A percentile compares a stretch with the other conserved stretches of the same genome.
phyloP scores from a whole-genome alignment of 2,888 invertebrate species.

The Amiota minor region DNA sequence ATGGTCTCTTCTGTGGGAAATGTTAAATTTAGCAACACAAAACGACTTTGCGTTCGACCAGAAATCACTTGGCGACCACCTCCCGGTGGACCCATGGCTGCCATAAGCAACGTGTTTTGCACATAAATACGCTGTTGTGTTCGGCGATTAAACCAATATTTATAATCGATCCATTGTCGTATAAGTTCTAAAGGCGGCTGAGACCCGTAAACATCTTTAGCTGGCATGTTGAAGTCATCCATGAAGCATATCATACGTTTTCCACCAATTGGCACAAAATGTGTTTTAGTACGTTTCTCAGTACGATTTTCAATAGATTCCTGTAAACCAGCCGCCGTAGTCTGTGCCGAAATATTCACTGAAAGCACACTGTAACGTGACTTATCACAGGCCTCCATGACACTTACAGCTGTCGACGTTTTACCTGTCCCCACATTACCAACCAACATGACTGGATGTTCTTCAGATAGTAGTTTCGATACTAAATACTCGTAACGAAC shows the following conservation, averaged over 20 bases:
- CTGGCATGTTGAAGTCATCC: conserved; percentile 96
- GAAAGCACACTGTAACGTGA: conserved; percentile 79
- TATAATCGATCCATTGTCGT: conserved; percentile 89
- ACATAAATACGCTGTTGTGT: conserved; percentile 86
- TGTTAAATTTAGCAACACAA: conserved; percentile 85
- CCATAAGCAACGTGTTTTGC: conserved; percentile 84
- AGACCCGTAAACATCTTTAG: conserved; percentile 89
- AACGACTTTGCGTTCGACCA: conserved; percentile 84
- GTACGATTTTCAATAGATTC: conserved; percentile 89
- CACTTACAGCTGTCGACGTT: conserved; percentile 84
- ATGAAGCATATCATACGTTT: conserved; percentile 90
- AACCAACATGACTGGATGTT: conserved; percentile 83
- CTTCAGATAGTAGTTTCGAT: conserved; percentile 78
- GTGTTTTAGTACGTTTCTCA: conserved; percentile 90
- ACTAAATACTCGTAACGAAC: conserved; percentile 86
- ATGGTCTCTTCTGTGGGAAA: conserved; percentile 88
- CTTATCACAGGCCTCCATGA: conserved; percentile 76
- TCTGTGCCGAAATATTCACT: conserved; percentile 92
- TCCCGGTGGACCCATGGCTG: conserved; percentile 90
- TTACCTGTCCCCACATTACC: conserved; percentile 93
- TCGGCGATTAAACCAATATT: conserved; percentile 89
- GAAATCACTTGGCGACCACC: conserved; percentile 88
- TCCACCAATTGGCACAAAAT: conserved; percentile 85
- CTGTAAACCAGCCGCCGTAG: conserved; percentile 87
- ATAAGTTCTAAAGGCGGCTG: conserved; percentile 91